Conservation (phyloP, 1,140 invertebrate genomes). For the Sarcophaga peregrina region DNA sequence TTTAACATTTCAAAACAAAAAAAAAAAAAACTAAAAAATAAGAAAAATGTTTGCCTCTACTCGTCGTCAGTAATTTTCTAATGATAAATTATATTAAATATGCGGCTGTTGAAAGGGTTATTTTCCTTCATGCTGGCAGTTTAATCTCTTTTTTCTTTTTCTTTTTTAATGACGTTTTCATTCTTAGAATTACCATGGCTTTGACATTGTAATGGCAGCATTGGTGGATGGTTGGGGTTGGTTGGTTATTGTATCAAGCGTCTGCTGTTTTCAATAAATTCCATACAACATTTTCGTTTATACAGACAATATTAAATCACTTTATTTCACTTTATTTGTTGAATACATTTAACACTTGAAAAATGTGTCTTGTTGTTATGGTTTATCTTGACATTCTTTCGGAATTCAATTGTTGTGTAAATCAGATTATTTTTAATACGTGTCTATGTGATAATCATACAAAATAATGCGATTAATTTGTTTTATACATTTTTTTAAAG, state of each 20-base stretch:
- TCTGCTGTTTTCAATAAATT: not conserved
- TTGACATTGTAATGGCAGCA: not conserved
- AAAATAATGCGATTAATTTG: no score
- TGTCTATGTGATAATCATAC: not conserved
- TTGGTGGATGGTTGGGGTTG: not conserved
- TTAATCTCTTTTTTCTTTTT: not conserved
- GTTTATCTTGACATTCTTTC: not conserved
- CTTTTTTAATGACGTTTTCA: no score
- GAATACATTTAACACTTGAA: not conserved
- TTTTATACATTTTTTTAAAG: no score
- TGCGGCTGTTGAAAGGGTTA: not conserved
- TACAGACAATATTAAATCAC: not conserved
- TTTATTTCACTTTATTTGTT: conserved; percentile 8
- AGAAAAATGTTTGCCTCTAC: no score
- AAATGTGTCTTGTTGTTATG: not conserved
- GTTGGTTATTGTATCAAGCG: not conserved
- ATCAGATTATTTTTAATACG: conserved; percentile 7
- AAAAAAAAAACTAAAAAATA: not conserved
- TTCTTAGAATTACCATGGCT: not conserved
- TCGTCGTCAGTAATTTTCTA: not conserved
- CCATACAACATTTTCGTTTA: not conserved
- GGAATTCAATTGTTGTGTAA: not conserved
- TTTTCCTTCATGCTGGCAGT: not conserved
- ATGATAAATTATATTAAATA: conserved; percentile 23
- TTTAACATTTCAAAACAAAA: not conserved